Percentiles rank a stretch among this genome's conserved stretches.
Evolutionary conservation across 2,888 invertebrate species (phyloP).

Genomic region (Myathropa florea): DNA sequence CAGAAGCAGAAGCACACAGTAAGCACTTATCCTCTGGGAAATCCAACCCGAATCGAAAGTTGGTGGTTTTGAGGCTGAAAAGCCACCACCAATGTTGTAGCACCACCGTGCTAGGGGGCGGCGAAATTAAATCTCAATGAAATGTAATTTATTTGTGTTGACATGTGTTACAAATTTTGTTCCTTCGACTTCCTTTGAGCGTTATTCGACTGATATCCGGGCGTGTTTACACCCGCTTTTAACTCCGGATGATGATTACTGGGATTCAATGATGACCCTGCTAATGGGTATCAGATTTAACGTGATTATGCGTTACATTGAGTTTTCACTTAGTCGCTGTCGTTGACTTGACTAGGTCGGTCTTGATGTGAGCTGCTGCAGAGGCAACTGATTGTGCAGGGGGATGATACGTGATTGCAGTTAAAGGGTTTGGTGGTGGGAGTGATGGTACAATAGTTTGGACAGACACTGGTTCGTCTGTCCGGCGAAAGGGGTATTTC

Average conservation of each 20-base stretch:
- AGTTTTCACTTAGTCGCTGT: conserved; percentile 59
- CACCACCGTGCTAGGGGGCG: conserved; percentile 36
- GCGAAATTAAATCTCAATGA: conserved; percentile 73
- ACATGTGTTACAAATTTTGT: conserved; percentile 74
- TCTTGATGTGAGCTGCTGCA: not conserved
- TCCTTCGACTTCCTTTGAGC: conserved; percentile 35
- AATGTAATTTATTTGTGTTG: conserved; percentile 74
- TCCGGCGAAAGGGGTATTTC: not conserved
- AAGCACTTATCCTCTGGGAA: conserved; percentile 71
- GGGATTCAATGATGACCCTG: conserved; percentile 71
- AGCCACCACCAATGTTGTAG: conserved; percentile 45
- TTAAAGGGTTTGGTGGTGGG: not conserved
- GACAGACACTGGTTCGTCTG: not conserved
- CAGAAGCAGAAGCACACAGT: conserved; percentile 12
- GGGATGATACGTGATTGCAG: not conserved
- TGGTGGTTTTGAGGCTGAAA: conserved; percentile 68
- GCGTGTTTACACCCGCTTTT: conserved; percentile 67
- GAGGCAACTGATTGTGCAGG: not conserved
- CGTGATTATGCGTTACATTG: conserved; percentile 72
- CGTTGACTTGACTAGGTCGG: conserved; percentile 37
- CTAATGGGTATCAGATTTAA: conserved; percentile 72
- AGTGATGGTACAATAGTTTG: not conserved
- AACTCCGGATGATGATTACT: conserved; percentile 61
- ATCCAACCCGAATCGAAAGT: conserved; percentile 69
- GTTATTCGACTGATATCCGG: conserved; percentile 52